Evolutionary conservation across 2,888 invertebrate species (phyloP).

Genomic region (Glaucopsyche alexis): DNA sequence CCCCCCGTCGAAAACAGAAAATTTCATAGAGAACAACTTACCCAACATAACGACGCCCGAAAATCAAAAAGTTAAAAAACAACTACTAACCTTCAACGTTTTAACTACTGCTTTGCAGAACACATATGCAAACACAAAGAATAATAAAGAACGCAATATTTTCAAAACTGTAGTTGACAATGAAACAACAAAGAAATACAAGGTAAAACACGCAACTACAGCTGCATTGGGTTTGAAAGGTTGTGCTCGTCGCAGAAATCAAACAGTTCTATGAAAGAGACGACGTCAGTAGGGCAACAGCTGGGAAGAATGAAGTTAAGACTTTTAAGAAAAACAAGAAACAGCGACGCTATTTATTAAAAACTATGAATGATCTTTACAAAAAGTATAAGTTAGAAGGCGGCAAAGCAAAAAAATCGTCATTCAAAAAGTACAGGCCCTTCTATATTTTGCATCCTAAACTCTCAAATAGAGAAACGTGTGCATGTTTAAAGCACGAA

Average conservation of each 20-base stretch:
- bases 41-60: slow-evolving; percentile 5
- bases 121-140: background rate
- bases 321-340: slow-evolving; percentile 34
- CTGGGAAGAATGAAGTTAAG: slow-evolving; percentile 37
- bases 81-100: background rate
- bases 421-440: slow-evolving; percentile 37
- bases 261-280: slow-evolving; percentile 25
- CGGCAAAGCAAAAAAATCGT: slow-evolving; percentile 33
- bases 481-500: slow-evolving; percentile 34
- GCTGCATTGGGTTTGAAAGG: slow-evolving; percentile 1
- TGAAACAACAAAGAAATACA: slow-evolving; percentile 2
- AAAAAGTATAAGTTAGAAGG: slow-evolving; percentile 37
- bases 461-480: slow-evolving; percentile 33
- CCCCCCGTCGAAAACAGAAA: too few relatives aligned
- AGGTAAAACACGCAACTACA: slow-evolving; percentile 4
- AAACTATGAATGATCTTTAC: slow-evolving; percentile 34
- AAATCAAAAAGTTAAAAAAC: slow-evolving; percentile 19
- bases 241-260: slow-evolving; percentile 15
- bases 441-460: slow-evolving; percentile 35
- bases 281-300: slow-evolving; percentile 27
- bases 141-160: slow-evolving; percentile 14
- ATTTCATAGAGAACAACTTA: slow-evolving; percentile 4
- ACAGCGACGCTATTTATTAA: slow-evolving; percentile 36
- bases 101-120: slow-evolving; percentile 10
- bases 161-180: slow-evolving; percentile 3